Conservation (phyloP, 2,113 vertebrate genomes). For the Actenoides hombroni region DNA sequence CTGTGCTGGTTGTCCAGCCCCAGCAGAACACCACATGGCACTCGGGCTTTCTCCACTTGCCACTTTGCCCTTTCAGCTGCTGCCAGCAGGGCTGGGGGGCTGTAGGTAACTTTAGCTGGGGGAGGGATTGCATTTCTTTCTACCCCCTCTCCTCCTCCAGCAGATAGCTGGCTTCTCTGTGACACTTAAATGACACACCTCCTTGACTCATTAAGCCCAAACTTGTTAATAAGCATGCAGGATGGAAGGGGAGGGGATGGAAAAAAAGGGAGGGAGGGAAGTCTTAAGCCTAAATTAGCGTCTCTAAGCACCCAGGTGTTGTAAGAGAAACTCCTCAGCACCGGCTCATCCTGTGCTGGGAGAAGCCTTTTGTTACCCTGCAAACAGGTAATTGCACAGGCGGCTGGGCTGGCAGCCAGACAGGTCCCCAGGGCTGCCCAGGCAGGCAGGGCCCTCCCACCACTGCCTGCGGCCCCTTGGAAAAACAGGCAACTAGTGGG, state of each 20-base stretch:
- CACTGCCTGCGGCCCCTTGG: not conserved
- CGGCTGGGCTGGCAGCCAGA: conserved; percentile 24
- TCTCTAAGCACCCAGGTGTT: conserved; percentile 64
- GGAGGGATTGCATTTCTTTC: not conserved
- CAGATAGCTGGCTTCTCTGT: not conserved
- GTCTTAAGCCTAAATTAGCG: conserved; percentile 38
- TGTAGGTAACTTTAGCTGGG: not conserved
- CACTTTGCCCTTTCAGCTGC: not conserved
- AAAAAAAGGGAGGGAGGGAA: conserved; percentile 48
- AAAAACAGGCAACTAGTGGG: not conserved
- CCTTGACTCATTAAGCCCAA: conserved; percentile 54
- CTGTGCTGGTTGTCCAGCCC: not conserved
- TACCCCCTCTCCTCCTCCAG: not conserved
- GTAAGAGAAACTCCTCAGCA: conserved; percentile 57
- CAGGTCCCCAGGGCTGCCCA: not conserved
- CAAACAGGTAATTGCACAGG: conserved; percentile 47
- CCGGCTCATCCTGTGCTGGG: conserved; percentile 35
- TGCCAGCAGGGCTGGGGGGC: not conserved
- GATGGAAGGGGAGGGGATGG: conserved; percentile 57
- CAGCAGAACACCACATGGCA: not conserved
- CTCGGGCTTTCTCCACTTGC: not conserved
- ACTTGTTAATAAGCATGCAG: conserved; percentile 24
- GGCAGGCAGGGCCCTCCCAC: not conserved
- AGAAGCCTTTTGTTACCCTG: conserved; percentile 55
- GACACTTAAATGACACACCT: conserved; percentile 15